Evolutionary conservation across 1,140 invertebrate species (phyloP), one percentile per base, ranked within the genome.

Genomic region (Ceratosolen solmsi): DNA sequence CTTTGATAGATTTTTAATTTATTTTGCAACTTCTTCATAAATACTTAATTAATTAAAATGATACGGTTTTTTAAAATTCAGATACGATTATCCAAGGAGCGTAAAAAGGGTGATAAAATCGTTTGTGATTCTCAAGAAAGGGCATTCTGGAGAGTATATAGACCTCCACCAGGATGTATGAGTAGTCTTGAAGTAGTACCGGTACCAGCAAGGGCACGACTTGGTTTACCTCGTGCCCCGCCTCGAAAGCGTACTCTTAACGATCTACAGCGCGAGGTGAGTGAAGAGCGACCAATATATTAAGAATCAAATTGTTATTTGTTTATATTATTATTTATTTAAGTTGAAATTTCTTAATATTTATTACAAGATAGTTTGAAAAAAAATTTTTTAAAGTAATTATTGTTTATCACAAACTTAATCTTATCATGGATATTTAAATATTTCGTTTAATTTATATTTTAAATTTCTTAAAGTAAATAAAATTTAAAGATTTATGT

Each of bases 91-190:
- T 94, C 96, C 33, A 99, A 99, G 90, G 97, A 98, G 71, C 94
- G 97, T 56, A 99, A 99, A 88, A 99, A 99, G 89, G 95, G 95
- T 17, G 98, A 99, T 87, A 99, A 99, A 92, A 95, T 98, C 85
- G 96, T 99, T 72, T 95, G 95, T 81, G 98, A 99, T 90, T 98
- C 96, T 84, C 98, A 99, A 90, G 98, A 99, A 90, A 94, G 97
- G 84, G 98, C 98, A 27, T 99, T 98, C 92, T 99, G 98, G 98
- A 94, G 98, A 84, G 96, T 98, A 49, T 96, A 98, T 87, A 93
- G 97, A 86, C 98, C 98, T 83, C 97, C 97, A 80, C 97, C 97
- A 60, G 96, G 97, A 82, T 95, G 95, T 88, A 93, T 94, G 51
- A 96, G 95, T 86, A 95, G 95, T 81, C 92, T 98, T 80, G 97